Conservation (phyloP, 2,113 vertebrate species). For the Pantherophis guttatus region DNA sequence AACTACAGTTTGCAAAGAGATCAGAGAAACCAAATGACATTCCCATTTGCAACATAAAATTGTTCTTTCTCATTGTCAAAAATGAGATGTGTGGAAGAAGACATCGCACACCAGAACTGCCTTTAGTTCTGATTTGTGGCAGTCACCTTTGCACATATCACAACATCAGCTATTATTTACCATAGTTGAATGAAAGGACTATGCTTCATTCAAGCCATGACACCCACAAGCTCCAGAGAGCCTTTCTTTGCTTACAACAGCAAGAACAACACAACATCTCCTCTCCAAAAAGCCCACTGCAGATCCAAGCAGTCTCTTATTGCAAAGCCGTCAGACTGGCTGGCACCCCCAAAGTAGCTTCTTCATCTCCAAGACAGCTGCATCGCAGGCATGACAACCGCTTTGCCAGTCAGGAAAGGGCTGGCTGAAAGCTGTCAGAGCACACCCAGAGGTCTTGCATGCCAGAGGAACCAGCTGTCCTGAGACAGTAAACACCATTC, state of each 20-base stretch:
- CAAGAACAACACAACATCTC: neutral
- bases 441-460: constrained; percentile 52
- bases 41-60: neutral
- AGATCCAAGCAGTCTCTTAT: constrained; percentile 74
- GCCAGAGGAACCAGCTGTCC: constrained; percentile 69
- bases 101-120: neutral
- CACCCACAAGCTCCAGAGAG: constrained; percentile 20
- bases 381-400: constrained; percentile 70
- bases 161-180: neutral
- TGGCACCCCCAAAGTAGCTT: constrained; percentile 75
- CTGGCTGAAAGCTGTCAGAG: constrained; percentile 37
- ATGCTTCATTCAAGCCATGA: neutral
- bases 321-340: constrained; percentile 85
- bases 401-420: constrained; percentile 63
- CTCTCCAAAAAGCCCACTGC: constrained; percentile 58
- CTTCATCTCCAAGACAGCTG: constrained; percentile 70
- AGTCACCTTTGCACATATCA: neutral
- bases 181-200: neutral
- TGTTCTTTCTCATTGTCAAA: neutral
- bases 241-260: constrained; percentile 3
- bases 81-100: neutral
- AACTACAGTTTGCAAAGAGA: neutral
- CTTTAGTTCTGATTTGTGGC: neutral
- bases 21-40: neutral
- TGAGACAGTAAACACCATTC: constrained; percentile 79